Evolutionary conservation across 2,888 invertebrate species (phyloP), one percentile per base, ranked within the genome.

Genomic region (Trissolcus brochymenae): DNA sequence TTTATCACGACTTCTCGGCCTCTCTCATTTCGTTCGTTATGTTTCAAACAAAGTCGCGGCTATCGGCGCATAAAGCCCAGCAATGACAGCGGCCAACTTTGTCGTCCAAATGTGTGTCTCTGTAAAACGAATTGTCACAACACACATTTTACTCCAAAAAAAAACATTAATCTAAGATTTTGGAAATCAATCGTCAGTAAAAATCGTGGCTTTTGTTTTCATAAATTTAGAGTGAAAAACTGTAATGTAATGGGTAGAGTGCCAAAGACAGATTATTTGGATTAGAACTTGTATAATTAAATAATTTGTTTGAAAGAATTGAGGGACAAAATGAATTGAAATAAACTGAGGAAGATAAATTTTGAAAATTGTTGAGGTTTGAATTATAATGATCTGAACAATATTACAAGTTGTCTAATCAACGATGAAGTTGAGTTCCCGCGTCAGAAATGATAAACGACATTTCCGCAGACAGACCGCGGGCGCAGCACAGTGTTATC

Each of bases 1-100:
- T 88, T 88, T 88, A 87, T 82, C 84, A 78, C 82, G 79, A 77
- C 83, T 82, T 83, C 81, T 81, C 79, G 81, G 75, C 65, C 70
- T 65, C 76, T 65, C 80, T 80, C 79, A 78, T 80, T 81, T 81
- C 35, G 78, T 64, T 55, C 66, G 71, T 62, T 77, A 72, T 68
- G 76, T 53, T 60, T 17, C 76, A 75, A 78, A 64, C 80, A 82
- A 82, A 85, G 82, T 85, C 80, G 74, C 72, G 77, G 41, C 43
- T 56, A 55, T 64, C 57, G 66, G 54, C 21, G 55, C 59, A 65
- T 54, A 57, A 62, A 67, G 40, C 40, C 35, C 9, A 35, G 43
- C 19, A 66, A 77, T 68, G 67, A 68, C 60, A 72, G 62, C 60
- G 54, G 9, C 46, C 66, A 55, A 55, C 61, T 61, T 60, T 49